Evolutionary conservation across 2,888 invertebrate species (phyloP).

Genomic region (Vannuccia rotundouncinata): DNA sequence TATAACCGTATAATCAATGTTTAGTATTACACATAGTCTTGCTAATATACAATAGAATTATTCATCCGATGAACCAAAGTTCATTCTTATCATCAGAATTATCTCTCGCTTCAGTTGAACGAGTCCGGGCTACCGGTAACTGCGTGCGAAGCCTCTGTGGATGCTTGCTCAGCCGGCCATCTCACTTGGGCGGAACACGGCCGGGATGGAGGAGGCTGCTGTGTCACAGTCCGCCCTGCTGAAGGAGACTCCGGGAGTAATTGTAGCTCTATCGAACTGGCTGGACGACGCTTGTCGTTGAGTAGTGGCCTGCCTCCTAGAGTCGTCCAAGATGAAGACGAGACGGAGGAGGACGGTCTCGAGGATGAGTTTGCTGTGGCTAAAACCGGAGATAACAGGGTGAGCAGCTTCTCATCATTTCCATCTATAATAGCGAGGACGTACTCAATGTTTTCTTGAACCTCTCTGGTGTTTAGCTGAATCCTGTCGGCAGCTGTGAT

Average conservation of each 20-base stretch:
- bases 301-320: neutral
- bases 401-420: neutral
- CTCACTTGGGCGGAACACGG: neutral
- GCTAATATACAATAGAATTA: too few relatives aligned
- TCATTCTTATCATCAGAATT: too few relatives aligned
- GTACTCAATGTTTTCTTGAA: neutral
- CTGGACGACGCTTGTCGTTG: neutral
- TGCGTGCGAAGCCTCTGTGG: neutral
- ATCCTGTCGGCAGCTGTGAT: slow-evolving; percentile 11
- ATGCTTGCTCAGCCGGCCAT: neutral
- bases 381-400: neutral
- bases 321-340: neutral
- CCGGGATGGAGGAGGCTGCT: neutral
- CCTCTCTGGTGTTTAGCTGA: neutral
- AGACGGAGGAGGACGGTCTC: neutral
- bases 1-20: too few relatives aligned
- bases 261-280: neutral
- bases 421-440: neutral
- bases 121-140: neutral
- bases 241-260: too few relatives aligned
- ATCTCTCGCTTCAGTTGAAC: slow-evolving; percentile 5
- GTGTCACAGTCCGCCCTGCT: neutral
- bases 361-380: neutral
- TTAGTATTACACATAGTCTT: too few relatives aligned
- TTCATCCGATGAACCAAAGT: too few relatives aligned